These are phyloP conservation scores for Sebastes schlegelii DNA, from an alignment of 2,113 vertebrate species.

Conservation along the genomic window DNA sequence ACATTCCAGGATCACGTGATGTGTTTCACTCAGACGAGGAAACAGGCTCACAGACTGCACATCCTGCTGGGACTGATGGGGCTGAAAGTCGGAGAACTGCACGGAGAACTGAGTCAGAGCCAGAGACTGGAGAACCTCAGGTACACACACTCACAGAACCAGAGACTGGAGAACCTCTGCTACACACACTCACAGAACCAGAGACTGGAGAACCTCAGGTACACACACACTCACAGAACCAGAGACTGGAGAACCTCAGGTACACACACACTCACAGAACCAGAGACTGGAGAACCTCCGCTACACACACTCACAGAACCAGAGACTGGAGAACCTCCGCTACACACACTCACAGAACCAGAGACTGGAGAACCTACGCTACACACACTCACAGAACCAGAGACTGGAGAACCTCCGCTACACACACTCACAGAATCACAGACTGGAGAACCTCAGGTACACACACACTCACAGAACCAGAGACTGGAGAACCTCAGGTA, in stretches of 20 bases:
- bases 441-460: no score
- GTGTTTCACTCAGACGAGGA: slow-evolving; percentile 98
- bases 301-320: neutral
- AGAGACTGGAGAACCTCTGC: neutral
- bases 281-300: neutral
- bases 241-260: neutral
- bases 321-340: no score
- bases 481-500: no score
- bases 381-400: no score
- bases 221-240: neutral
- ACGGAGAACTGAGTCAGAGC: slow-evolving; percentile 95
- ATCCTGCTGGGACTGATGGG: slow-evolving; percentile 96
- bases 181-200: neutral
- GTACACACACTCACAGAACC: neutral
- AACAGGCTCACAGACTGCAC: slow-evolving; percentile 97
- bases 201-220: neutral
- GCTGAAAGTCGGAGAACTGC: slow-evolving; percentile 94
- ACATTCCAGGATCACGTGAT: slow-evolving; percentile 97
- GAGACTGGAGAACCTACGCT: no score
- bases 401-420: no score
- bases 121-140: slow-evolving; percentile 74
- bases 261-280: neutral
- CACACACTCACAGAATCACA: no score
- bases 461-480: no score
- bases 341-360: no score